Conservation (phyloP, 92 coral and sea anemone genomes). For the Galaxea fascicularis region DNA sequence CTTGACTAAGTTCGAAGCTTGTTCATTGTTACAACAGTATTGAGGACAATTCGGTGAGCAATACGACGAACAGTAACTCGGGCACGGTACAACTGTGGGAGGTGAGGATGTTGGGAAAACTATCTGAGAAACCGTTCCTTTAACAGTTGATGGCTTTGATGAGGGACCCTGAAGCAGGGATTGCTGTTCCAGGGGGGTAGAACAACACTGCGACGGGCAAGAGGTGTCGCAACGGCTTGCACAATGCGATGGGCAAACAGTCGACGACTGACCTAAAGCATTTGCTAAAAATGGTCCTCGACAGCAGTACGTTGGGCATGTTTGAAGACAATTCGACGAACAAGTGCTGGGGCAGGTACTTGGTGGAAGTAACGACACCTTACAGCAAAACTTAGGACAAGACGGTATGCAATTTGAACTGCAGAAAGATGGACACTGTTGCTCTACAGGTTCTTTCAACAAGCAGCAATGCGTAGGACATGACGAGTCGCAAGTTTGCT, state of each 20-base stretch:
- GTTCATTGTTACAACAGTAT: slow-evolving; percentile 13
- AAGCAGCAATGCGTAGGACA: slow-evolving; percentile 65
- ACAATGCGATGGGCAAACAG: slow-evolving; percentile 21
- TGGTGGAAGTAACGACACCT: slow-evolving; percentile 2
- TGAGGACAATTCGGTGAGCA: slow-evolving; percentile 24
- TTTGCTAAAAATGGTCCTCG: neutral
- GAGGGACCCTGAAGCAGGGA: neutral
- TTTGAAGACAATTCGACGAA: neutral
- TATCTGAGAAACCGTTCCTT: neutral
- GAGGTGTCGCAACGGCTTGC: slow-evolving; percentile 14
- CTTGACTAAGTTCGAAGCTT: neutral
- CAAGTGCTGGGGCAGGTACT: slow-evolving; percentile 29
- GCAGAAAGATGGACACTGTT: slow-evolving; percentile 37
- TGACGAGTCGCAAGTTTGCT: slow-evolving; percentile 18
- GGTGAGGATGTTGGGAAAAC: neutral
- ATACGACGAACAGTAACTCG: slow-evolving; percentile 8
- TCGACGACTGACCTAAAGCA: neutral
- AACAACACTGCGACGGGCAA: slow-evolving; percentile 33
- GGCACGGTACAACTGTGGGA: neutral
- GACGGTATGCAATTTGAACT: slow-evolving; percentile 22
- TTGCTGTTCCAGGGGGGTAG: neutral
- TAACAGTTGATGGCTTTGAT: neutral
- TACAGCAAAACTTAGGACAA: slow-evolving; percentile 54
- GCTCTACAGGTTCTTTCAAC: neutral
- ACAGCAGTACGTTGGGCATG: slow-evolving; percentile 40